Evolutionary conservation across 1,140 invertebrate genomes (phyloP).

Genomic region (Bombus superbus): DNA sequence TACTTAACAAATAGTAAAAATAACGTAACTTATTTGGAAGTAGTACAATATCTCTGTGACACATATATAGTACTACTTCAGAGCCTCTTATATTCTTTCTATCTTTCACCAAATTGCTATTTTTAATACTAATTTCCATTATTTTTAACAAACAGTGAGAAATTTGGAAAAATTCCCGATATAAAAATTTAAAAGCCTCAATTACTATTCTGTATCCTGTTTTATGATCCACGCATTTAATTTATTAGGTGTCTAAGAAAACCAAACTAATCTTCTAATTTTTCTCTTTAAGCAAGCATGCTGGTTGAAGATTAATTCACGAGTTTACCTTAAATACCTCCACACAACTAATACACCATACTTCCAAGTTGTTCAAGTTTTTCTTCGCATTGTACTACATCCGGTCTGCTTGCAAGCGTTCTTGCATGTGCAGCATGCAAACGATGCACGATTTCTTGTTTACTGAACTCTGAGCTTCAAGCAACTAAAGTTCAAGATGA

Average conservation of each 20-base stretch:
- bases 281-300: not conserved
- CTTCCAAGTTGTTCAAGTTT: not conserved
- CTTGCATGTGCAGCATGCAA: not conserved
- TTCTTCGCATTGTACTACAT: not conserved
- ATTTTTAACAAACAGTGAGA: not conserved
- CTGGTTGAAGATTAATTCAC: not conserved
- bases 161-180: not conserved
- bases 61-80: not conserved
- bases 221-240: not conserved
- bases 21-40: too few relatives aligned
- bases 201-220: not conserved
- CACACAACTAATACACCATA: not conserved
- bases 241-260: not conserved
- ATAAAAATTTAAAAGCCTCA: not conserved
- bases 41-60: too few relatives aligned
- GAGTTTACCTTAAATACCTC: not conserved
- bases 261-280: not conserved
- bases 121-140: too few relatives aligned
- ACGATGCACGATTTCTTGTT: conserved; percentile 3
- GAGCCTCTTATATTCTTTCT: not conserved
- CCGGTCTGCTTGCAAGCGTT: not conserved
- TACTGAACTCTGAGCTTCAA: not conserved
- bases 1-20: too few relatives aligned
- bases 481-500: conserved; percentile 3
- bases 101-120: not conserved